Evolutionary conservation across 37 sponge, comb jelly and placozoan genomes (phyloP), one percentile per base, ranked within the genome.

Genomic region (Dysidea cf. avara): DNA sequence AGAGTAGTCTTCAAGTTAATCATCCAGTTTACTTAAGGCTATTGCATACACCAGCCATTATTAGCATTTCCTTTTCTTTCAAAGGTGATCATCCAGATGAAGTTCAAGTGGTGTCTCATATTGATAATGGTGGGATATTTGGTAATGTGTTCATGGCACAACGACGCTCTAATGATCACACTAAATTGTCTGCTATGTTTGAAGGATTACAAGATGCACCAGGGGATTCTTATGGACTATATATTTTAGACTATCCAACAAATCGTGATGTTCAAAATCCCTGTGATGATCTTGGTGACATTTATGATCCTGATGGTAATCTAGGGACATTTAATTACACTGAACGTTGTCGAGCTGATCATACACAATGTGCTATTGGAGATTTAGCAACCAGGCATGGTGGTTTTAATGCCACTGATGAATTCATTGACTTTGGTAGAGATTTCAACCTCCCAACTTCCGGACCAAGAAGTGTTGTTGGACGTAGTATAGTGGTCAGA

Each of bases 401-500:
- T 21, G 3, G 26, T 13, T 39, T 86, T 0, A 33, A 17, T 7
- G 18, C 38, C 29, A 60, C 48, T 62, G 46, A 43, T 43, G 33
- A 20, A 1, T 13, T 11, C 32, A 75, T 76, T 5, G 34, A 35
- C 13, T 80, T 86, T 75, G 36, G 4, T 11, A 22, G 35, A 17
- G 38, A 34, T 29, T 37, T 86, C 14, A 38, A 51, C 53, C 57
- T 86, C 16, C 5, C 5, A 12, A 5, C 9, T 43, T 62, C 16
- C 53, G 81, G 81, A 33, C 58, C 81, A 39, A 26, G 75, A 13
- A 69, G 69, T 20, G 66, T 66, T 12, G 24, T 86, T 52, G 87
- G 87, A 7, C 87, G 87, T n/a, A 64, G 81, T 9, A 39, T 86
- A 7, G 68, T 75, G n/a, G 69, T 86, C 34, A 30, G 5, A 29